phyloP scores from a whole-genome alignment of 2,113 vertebrate species.

The Phoxinus phoxinus region DNA sequence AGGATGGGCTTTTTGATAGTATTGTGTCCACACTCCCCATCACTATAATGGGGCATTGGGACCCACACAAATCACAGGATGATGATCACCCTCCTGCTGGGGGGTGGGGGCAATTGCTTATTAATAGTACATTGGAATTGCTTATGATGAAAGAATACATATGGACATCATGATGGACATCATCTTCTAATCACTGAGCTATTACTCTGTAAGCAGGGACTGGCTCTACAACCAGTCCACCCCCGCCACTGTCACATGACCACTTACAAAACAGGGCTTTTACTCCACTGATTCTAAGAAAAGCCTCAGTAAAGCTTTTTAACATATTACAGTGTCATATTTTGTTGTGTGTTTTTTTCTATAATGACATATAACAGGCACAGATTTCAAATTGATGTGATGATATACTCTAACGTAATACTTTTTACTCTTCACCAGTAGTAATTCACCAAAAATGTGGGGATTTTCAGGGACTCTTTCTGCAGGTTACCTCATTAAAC shows the following conservation, averaged over 20 bases:
- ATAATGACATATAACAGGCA: neutral
- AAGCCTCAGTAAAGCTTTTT: constrained; percentile 16
- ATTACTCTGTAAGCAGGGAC: neutral
- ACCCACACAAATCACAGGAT: too few species aligned
- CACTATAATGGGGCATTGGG: too few species aligned
- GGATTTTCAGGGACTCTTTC: neutral
- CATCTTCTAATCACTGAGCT: neutral
- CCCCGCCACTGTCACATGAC: neutral
- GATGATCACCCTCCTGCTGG: too few species aligned
- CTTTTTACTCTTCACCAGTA: neutral
- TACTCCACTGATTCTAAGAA: constrained; percentile 6
- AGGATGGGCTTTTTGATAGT: too few species aligned
- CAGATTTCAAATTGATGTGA: neutral
- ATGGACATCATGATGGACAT: neutral
- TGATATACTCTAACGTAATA: neutral
- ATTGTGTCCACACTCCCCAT: too few species aligned
- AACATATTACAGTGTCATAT: neutral
- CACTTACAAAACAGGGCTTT: constrained; percentile 19
- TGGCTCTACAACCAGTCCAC: neutral
- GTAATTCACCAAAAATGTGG: neutral
- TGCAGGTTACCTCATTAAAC: neutral
- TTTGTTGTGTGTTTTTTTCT: constrained; percentile 6
- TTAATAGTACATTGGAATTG: too few species aligned
- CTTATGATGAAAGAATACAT: neutral
- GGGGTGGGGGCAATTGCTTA: too few species aligned